Evolutionary conservation across 2,888 invertebrate genomes (phyloP).

Genomic region (Atherix ibis): DNA sequence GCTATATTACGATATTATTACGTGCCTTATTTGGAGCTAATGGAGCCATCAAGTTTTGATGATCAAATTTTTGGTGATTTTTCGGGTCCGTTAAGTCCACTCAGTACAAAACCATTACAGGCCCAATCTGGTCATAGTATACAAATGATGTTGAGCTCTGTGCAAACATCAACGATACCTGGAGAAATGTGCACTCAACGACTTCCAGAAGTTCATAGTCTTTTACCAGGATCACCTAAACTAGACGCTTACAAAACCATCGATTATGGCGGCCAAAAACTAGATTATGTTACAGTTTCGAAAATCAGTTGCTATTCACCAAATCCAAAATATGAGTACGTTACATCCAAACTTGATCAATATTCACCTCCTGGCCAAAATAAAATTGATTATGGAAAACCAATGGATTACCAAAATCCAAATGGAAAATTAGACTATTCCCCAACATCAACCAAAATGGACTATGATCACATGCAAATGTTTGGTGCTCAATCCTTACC

Average conservation of each 20-base stretch:
- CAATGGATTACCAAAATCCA: slow-evolving; percentile 9
- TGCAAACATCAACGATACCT: slow-evolving; percentile 12
- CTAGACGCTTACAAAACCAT: slow-evolving; percentile 23
- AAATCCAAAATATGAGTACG: slow-evolving; percentile 30
- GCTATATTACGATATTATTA: too few relatives aligned
- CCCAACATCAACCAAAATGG: slow-evolving; percentile 9
- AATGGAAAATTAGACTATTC: slow-evolving; percentile 13
- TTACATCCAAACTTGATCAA: slow-evolving; percentile 23
- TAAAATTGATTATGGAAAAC: slow-evolving; percentile 10
- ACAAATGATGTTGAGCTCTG: slow-evolving; percentile 45
- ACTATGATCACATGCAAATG: slow-evolving; percentile 27
- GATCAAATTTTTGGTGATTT: slow-evolving; percentile 70
- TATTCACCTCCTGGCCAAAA: slow-evolving; percentile 9
- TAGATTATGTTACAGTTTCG: slow-evolving; percentile 23
- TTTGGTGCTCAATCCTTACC: slow-evolving; percentile 13
- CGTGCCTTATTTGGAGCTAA: too few relatives aligned
- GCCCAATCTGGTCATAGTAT: slow-evolving; percentile 35
- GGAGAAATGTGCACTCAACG: slow-evolving; percentile 23
- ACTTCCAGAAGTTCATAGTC: slow-evolving; percentile 30
- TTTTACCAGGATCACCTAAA: slow-evolving; percentile 29
- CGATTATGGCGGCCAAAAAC: slow-evolving; percentile 23
- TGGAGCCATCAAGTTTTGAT: slow-evolving; percentile 60
- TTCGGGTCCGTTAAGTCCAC: slow-evolving; percentile 39
- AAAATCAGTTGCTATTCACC: slow-evolving; percentile 33
- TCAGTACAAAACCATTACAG: slow-evolving; percentile 26